Evolutionary conservation across 2,113 vertebrate species (phyloP).

Genomic region (Gnathonemus longibarbis): DNA sequence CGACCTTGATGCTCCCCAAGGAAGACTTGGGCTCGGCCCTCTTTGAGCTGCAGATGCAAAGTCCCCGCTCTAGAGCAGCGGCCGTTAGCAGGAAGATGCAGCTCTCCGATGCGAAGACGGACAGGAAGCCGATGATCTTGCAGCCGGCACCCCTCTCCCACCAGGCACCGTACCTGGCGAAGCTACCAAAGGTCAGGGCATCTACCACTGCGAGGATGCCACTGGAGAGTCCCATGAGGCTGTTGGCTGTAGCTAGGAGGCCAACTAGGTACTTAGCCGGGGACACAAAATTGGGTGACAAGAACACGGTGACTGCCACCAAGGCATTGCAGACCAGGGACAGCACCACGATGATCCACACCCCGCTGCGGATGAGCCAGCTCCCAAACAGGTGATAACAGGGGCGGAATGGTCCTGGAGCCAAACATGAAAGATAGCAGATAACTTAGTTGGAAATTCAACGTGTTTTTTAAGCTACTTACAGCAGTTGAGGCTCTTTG

Average conservation of each 20-base stretch:
- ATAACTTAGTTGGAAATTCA: neutral
- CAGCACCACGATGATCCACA: conserved; percentile 76
- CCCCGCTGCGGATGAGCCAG: conserved; percentile 81
- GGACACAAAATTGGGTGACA: conserved; percentile 58
- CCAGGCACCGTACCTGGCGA: conserved; percentile 70
- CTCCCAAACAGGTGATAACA: conserved; percentile 82
- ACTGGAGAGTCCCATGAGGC: conserved; percentile 72
- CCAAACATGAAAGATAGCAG: neutral
- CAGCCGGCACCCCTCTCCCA: conserved; percentile 85
- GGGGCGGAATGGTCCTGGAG: conserved; percentile 80
- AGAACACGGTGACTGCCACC: conserved; percentile 71
- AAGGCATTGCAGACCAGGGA: conserved; percentile 74
- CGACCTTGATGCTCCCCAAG: conserved; percentile 45
- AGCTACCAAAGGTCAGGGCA: conserved; percentile 76
- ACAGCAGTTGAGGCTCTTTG: neutral
- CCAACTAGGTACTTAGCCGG: conserved; percentile 75
- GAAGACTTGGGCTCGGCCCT: conserved; percentile 58
- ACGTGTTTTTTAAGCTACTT: neutral
- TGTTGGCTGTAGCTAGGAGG: conserved; percentile 72
- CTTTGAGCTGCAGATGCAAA: conserved; percentile 52
- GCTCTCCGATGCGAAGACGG: conserved; percentile 77
- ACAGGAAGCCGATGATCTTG: conserved; percentile 71
- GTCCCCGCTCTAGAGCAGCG: conserved; percentile 73
- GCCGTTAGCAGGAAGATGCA: conserved; percentile 80
- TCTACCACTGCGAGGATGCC: conserved; percentile 74